phyloP scores from a whole-genome alignment of 2,113 vertebrate species.

The Brienomyrus brachyistius region DNA sequence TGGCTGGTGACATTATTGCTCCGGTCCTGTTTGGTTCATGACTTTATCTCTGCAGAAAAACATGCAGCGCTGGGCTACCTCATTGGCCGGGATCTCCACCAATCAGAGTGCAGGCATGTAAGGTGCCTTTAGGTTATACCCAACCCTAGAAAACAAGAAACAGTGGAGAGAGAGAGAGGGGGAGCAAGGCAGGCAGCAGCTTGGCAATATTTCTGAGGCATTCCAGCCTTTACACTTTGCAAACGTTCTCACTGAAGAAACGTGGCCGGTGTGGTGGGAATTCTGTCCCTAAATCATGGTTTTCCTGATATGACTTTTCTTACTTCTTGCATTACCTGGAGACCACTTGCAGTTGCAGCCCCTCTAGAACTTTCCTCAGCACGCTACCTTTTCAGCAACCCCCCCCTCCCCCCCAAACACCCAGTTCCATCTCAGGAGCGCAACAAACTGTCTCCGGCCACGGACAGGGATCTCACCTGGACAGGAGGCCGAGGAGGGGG shows the following conservation, averaged over 20 bases:
- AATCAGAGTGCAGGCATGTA: slow-evolving; percentile 66
- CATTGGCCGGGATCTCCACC: slow-evolving; percentile 46
- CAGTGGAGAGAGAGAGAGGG: slow-evolving; percentile 30
- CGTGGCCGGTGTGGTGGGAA: not conserved
- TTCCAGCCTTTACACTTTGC: not conserved
- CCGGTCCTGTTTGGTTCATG: slow-evolving; percentile 22
- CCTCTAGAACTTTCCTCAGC: slow-evolving; percentile 12
- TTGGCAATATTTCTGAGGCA: slow-evolving; percentile 11
- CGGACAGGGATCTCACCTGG: not conserved
- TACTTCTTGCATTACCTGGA: not conserved
- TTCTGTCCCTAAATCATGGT: not conserved
- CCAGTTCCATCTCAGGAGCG: not conserved
- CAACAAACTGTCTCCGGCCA: not conserved
- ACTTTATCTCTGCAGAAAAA: slow-evolving; percentile 24
- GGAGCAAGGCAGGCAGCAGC: slow-evolving; percentile 29
- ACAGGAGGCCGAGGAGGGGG: not conserved
- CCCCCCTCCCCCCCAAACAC: not conserved
- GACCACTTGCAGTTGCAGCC: not conserved
- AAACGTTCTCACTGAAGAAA: not conserved
- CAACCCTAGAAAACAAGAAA: slow-evolving; percentile 35
- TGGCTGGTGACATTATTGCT: slow-evolving; percentile 22
- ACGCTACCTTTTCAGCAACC: not conserved
- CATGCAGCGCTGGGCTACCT: slow-evolving; percentile 14
- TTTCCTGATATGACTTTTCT: not conserved
- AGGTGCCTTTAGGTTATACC: slow-evolving; percentile 74